Evolutionary conservation across 2,888 invertebrate genomes (phyloP).

Genomic region (Chouioia cunea): DNA sequence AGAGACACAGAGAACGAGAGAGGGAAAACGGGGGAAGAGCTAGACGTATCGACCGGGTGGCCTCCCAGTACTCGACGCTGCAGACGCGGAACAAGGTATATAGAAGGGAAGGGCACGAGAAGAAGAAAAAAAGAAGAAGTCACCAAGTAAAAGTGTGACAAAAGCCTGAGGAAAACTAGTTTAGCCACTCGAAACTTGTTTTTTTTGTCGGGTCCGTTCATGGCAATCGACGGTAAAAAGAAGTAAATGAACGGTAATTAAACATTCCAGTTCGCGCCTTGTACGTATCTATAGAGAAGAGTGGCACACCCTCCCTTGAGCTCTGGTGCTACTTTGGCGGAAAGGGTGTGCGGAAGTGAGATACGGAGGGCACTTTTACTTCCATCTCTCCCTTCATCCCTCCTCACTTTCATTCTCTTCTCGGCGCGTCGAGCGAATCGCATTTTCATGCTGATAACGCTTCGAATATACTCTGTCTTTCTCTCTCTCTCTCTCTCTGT

Average conservation of each 20-base stretch:
- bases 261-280: too few species aligned
- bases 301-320: too few species aligned
- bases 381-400: conserved; percentile 41
- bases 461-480: background rate
- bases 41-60: conserved; percentile 65
- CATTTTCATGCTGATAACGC: background rate
- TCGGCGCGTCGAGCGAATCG: background rate
- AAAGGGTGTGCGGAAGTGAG: conserved; percentile 59
- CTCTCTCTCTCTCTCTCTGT: too few species aligned
- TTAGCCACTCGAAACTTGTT: background rate
- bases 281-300: too few species aligned
- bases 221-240: background rate
- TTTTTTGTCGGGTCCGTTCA: background rate
- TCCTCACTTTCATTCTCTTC: conserved; percentile 27
- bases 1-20: conserved; percentile 39
- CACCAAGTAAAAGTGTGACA: conserved; percentile 10
- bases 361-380: conserved; percentile 53
- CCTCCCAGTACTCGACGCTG: conserved; percentile 26
- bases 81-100: conserved; percentile 35
- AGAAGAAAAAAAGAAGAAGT: conserved; percentile 15
- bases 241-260: too few species aligned
- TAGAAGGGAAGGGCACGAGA: conserved; percentile 32
- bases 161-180: conserved; percentile 9
- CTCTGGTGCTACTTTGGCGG: conserved; percentile 57
- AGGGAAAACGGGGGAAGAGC: conserved; percentile 50